phyloP scores from a whole-genome alignment of 1,140 invertebrate genomes.

The Ceratina calcarata region DNA sequence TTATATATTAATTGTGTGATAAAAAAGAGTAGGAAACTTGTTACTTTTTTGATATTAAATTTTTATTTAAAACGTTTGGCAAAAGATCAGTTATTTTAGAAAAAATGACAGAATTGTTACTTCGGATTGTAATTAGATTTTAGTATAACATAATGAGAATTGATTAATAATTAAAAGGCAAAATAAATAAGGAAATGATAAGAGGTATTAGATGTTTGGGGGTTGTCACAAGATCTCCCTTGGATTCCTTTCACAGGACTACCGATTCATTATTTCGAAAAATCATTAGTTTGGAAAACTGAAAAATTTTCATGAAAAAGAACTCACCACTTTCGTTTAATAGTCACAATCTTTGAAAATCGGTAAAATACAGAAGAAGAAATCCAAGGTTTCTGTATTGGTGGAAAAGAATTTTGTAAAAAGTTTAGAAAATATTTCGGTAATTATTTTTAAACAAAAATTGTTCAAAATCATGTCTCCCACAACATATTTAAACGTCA shows the following conservation, averaged over 20 bases:
- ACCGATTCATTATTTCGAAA: background rate
- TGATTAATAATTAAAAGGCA: background rate
- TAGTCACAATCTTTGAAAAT: background rate
- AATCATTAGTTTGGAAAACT: background rate
- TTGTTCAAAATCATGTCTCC: too few species aligned
- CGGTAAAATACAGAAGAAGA: background rate
- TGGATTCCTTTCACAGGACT: conserved; percentile 27
- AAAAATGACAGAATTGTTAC: too few species aligned
- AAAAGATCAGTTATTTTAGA: too few species aligned
- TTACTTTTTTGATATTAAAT: too few species aligned
- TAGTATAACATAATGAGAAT: too few species aligned
- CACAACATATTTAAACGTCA: too few species aligned
- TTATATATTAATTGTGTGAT: too few species aligned
- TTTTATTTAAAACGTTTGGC: too few species aligned
- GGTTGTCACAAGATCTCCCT: background rate
- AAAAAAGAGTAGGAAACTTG: too few species aligned
- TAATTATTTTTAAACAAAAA: too few species aligned
- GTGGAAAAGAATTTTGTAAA: background rate
- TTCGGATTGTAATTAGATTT: too few species aligned
- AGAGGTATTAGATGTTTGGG: too few species aligned
- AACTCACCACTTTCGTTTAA: background rate
- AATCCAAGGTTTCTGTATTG: background rate
- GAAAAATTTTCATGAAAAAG: background rate
- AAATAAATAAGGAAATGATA: background rate
- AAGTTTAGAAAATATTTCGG: background rate